These are phyloP conservation scores for Brachymystax lenok DNA, from an alignment of 2,797 vertebrate species.

Conservation along the genomic window DNA sequence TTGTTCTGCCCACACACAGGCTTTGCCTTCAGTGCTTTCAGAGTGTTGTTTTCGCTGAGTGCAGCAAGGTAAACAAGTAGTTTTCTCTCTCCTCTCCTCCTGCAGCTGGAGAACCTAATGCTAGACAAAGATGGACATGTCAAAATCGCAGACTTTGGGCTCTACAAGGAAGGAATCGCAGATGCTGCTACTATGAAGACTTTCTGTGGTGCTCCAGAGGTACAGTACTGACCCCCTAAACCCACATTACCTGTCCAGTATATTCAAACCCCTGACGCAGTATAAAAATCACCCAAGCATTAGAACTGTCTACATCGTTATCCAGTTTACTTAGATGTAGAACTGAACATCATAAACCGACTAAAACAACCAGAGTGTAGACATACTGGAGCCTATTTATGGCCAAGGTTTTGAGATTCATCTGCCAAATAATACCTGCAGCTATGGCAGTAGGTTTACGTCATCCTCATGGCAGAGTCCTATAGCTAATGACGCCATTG, in stretches of 20 bases:
- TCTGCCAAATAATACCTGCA: background rate
- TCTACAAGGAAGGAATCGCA: conserved; percentile 98
- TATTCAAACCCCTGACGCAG: background rate
- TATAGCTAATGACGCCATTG: background rate
- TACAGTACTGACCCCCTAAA: conserved; percentile 52
- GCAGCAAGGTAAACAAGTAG: no score
- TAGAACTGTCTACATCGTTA: background rate
- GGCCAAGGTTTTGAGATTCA: background rate
- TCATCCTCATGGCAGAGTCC: background rate
- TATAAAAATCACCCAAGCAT: background rate
- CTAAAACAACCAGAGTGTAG: background rate
- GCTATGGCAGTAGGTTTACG: background rate
- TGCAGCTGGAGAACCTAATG: conserved; percentile 96
- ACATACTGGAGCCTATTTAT: background rate
- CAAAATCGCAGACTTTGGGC: conserved; percentile 97
- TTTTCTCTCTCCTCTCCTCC: conserved; percentile 21
- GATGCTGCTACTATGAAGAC: conserved; percentile 98
- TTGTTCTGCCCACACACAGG: background rate
- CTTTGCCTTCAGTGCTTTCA: background rate
- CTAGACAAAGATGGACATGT: conserved; percentile 97
- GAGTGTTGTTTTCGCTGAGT: background rate
- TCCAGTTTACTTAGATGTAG: background rate
- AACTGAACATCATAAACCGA: background rate
- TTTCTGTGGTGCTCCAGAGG: conserved; percentile 96
- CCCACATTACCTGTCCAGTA: background rate